A percentile compares a stretch with the other conserved stretches of the same genome.
Conservation (phyloP, 1,140 invertebrate species). For the Drosophila athabasca region DNA sequence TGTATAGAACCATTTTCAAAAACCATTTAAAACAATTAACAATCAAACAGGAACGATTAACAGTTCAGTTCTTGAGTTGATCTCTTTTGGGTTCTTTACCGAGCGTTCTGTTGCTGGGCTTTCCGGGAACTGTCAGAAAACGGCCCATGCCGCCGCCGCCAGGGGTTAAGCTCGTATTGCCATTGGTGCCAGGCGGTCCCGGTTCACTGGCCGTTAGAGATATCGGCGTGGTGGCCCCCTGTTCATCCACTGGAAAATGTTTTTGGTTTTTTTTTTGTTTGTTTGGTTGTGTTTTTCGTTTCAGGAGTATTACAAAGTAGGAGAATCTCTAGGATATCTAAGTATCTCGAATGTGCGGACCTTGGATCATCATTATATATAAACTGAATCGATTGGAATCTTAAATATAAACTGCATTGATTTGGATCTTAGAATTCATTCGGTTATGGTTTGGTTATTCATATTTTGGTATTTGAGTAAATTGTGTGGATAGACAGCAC, state of each 20-base stretch:
- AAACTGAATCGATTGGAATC: background rate
- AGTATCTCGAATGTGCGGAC: constrained; percentile 22
- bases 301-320: background rate
- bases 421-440: background rate
- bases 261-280: constrained; percentile 27
- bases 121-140: constrained; percentile 81
- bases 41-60: constrained; percentile 49
- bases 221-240: constrained; percentile 67
- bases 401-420: background rate
- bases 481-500: constrained; percentile 39
- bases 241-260: constrained; percentile 81
- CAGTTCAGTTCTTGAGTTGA: constrained; percentile 22
- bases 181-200: constrained; percentile 71
- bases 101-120: constrained; percentile 68
- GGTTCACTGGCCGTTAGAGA: constrained; percentile 69
- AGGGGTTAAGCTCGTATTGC: constrained; percentile 48
- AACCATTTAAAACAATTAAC: constrained; percentile 34
- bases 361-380: constrained; percentile 14
- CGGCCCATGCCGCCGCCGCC: constrained; percentile 68
- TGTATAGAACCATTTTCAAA: constrained; percentile 23
- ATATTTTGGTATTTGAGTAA: constrained; percentile 7
- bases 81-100: constrained; percentile 53
- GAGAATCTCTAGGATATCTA: constrained; percentile 21
- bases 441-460: background rate
- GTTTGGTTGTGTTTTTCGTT: constrained; percentile 11